Percentiles rank a stretch among this genome's conserved stretches.
Conservation (phyloP, 2,113 vertebrate species). For the Larimichthys crocea region DNA sequence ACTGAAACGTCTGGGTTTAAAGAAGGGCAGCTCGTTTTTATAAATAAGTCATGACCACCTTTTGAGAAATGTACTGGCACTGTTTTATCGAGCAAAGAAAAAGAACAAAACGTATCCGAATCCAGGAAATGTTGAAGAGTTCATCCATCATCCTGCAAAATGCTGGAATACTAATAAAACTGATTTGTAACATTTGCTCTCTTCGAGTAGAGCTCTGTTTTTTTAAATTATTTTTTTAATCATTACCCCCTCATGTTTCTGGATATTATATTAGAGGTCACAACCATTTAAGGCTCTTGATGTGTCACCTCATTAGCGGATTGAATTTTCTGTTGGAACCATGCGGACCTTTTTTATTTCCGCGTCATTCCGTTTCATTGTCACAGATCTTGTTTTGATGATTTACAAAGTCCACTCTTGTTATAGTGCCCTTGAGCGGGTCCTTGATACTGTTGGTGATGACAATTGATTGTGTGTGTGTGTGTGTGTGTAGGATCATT, state of each 20-base stretch:
- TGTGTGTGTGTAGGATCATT: conserved; percentile 24
- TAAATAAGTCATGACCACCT: background rate
- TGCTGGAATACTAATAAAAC: background rate
- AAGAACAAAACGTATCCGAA: background rate
- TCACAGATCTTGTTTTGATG: background rate
- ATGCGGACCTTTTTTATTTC: background rate
- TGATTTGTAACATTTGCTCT: background rate
- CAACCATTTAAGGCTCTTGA: background rate
- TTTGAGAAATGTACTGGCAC: conserved; percentile 2
- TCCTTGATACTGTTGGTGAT: background rate
- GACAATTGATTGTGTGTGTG: background rate
- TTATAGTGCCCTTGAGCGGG: background rate
- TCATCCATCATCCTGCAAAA: background rate
- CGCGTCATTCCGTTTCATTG: background rate
- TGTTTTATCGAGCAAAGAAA: background rate
- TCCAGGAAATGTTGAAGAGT: background rate
- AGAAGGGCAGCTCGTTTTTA: background rate
- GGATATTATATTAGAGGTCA: background rate
- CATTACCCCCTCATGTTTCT: background rate
- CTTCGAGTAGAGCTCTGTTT: background rate
- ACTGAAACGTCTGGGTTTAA: background rate
- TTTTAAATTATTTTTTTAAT: background rate
- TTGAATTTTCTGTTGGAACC: background rate
- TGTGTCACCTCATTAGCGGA: background rate
- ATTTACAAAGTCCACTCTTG: background rate